Evolutionary conservation across 2,888 invertebrate genomes (phyloP).

Genomic region (Clusia tigrina): DNA sequence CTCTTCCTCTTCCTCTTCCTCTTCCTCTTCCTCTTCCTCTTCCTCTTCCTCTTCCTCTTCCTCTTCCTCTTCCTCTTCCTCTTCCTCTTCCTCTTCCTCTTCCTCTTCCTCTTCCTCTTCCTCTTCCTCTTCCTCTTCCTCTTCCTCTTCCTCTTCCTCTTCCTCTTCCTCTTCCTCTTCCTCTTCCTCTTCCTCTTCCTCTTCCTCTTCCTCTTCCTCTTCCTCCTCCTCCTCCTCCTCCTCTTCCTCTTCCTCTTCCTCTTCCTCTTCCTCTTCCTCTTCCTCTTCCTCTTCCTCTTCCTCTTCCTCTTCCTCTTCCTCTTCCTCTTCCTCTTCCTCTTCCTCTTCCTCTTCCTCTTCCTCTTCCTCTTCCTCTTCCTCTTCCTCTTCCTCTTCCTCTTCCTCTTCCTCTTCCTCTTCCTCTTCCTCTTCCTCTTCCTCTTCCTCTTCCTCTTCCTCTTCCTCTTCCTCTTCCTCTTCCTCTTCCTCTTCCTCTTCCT

Average conservation of each 20-base stretch:
- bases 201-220: neutral
- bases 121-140: neutral
- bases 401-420: neutral
- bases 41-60: conserved; percentile 10
- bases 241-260: no score
- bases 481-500: no score
- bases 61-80: conserved; percentile 1
- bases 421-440: no score
- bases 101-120: neutral
- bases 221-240: conserved; percentile 1
- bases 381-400: neutral
- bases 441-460: no score
- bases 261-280: neutral
- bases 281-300: neutral
- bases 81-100: neutral
- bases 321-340: neutral
- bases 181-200: conserved; percentile 4
- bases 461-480: no score
- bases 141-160: neutral
- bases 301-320: neutral
- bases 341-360: neutral
- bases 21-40: conserved; percentile 15
- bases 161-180: neutral
- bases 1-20: conserved; percentile 1
- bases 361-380: conserved; percentile 1